Evolutionary conservation across 2,113 vertebrate species (phyloP).

Genomic region (Neomonachus schauinslandi): DNA sequence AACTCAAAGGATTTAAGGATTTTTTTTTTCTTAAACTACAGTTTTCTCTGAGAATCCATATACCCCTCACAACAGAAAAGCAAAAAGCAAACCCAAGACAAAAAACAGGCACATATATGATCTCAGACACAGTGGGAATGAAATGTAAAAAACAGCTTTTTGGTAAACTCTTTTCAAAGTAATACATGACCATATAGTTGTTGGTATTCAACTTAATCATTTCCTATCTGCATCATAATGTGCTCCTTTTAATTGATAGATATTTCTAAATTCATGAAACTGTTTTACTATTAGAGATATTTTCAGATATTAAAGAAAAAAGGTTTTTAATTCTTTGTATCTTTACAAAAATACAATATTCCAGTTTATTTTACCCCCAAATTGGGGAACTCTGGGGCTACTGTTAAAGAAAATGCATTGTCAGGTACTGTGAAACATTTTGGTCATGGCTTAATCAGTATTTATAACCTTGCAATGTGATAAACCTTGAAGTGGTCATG

Average conservation of each 20-base stretch:
- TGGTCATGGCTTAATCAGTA: neutral
- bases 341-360: neutral
- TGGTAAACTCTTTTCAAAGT: neutral
- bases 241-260: neutral
- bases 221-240: neutral
- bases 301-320: neutral
- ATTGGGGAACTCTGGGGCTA: neutral
- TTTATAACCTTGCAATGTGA: neutral
- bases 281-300: neutral
- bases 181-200: neutral
- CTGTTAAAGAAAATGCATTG: neutral
- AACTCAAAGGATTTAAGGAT: neutral
- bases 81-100: neutral
- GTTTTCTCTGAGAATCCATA: neutral
- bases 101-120: neutral
- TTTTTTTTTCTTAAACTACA: neutral
- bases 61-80: neutral
- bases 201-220: slow-evolving; percentile 12
- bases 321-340: neutral
- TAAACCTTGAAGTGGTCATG: neutral
- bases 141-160: neutral
- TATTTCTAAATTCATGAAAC: neutral
- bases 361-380: neutral
- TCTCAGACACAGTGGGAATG: neutral
- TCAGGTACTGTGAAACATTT: neutral